phyloP scores from a whole-genome alignment of 2,113 vertebrate genomes.

The Platysternon megacephalum region DNA sequence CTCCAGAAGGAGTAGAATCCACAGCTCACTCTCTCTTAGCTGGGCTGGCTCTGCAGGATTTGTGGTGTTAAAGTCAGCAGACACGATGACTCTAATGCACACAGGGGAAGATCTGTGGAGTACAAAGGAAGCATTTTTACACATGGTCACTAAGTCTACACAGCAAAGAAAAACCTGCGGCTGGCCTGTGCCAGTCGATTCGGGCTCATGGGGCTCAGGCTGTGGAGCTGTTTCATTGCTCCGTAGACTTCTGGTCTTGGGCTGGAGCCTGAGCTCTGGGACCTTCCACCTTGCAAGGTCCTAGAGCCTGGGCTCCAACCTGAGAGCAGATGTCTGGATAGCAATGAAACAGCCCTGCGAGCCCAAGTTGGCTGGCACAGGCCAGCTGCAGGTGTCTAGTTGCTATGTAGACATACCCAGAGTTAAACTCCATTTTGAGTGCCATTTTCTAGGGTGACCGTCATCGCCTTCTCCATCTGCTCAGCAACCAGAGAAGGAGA shows the following conservation, averaged over 20 bases:
- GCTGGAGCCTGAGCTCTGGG: too few species aligned
- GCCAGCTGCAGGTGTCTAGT: too few species aligned
- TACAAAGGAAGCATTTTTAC: not conserved
- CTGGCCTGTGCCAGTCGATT: too few species aligned
- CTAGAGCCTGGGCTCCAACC: not conserved
- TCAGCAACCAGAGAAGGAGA: fast-evolving
- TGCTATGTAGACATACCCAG: too few species aligned
- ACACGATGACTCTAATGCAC: not conserved
- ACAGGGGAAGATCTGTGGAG: not conserved
- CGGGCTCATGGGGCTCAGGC: too few species aligned
- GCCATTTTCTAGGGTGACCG: too few species aligned
- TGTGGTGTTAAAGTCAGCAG: not conserved
- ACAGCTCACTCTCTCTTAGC: not conserved
- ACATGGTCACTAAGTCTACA: not conserved
- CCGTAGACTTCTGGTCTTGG: too few species aligned
- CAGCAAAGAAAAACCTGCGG: not conserved
- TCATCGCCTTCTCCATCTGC: too few species aligned
- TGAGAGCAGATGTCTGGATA: too few species aligned
- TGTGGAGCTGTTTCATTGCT: not conserved
- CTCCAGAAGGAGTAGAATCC: not conserved
- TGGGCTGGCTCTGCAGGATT: not conserved
- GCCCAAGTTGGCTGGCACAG: too few species aligned
- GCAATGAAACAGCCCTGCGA: too few species aligned
- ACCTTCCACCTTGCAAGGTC: not conserved
- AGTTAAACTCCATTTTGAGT: too few species aligned